These are phyloP conservation scores for Platyura marginata DNA, from an alignment of 1,140 invertebrate genomes.

Conservation along the genomic window DNA sequence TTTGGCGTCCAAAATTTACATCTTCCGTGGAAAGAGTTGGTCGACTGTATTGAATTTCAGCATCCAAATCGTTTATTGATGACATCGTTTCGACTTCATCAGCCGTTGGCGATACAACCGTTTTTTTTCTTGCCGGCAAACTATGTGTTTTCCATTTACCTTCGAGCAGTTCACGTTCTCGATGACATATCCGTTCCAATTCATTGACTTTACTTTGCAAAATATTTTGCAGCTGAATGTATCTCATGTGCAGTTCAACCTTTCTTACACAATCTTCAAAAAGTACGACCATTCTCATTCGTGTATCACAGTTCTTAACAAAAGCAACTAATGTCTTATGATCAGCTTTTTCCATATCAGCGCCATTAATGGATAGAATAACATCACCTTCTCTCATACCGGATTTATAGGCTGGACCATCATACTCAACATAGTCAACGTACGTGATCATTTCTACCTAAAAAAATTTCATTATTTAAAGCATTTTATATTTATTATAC, in stretches of 20 bases:
- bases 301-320: conserved; percentile 73
- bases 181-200: conserved; percentile 60
- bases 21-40: conserved; percentile 52
- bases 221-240: conserved; percentile 69
- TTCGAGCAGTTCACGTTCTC: conserved; percentile 65
- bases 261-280: conserved; percentile 91
- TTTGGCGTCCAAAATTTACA: conserved; percentile 32
- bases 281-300: conserved; percentile 86
- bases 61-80: conserved; percentile 20
- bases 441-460: conserved; percentile 87
- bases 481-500: too few relatives aligned
- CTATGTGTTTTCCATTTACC: conserved; percentile 77
- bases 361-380: conserved; percentile 85
- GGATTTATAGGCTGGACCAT: conserved; percentile 72
- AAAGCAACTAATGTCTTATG: conserved; percentile 79
- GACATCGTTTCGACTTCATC: conserved; percentile 26
- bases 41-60: conserved; percentile 29
- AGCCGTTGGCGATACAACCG: conserved; percentile 24
- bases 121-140: conserved; percentile 59
- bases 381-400: conserved; percentile 90
- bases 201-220: conserved; percentile 74
- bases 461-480: background rate
- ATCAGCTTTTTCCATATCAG: conserved; percentile 78
- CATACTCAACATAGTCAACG: conserved; percentile 86
- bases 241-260: conserved; percentile 79